Evolutionary conservation across 2,797 vertebrate species (phyloP).

Genomic region (Steatocranus sp.): DNA sequence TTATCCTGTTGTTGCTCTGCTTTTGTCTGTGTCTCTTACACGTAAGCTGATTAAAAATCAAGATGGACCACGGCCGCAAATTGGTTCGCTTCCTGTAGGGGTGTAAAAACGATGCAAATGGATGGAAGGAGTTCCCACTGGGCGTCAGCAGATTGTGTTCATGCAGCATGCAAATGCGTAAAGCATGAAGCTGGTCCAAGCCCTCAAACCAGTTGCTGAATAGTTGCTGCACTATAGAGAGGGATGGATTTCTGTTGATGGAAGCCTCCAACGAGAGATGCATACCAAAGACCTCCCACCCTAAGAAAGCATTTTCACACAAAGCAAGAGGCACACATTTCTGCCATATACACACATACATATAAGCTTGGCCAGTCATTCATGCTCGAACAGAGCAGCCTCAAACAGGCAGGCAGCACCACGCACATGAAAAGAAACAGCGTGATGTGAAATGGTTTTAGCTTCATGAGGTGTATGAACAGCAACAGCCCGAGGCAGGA

Average conservation of each 20-base stretch:
- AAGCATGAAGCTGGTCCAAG: conserved; percentile 46
- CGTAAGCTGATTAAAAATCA: conserved; percentile 54
- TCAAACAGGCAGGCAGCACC: not conserved
- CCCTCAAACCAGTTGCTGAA: conserved; percentile 22
- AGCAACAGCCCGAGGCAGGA: conserved; percentile 38
- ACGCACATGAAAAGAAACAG: conserved; percentile 40
- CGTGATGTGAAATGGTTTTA: conserved; percentile 50
- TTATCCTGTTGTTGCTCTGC: conserved; percentile 35
- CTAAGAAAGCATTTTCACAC: conserved; percentile 19
- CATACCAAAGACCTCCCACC: conserved; percentile 49
- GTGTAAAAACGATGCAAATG: conserved; percentile 58
- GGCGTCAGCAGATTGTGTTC: conserved; percentile 59
- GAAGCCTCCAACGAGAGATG: conserved; percentile 38
- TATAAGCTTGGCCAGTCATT: conserved; percentile 24
- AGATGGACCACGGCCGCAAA: conserved; percentile 19
- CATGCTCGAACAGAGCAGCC: not conserved
- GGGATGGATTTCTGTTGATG: conserved; percentile 53
- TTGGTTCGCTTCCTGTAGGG: conserved; percentile 17
- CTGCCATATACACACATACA: not conserved
- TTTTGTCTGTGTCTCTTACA: conserved; percentile 16
- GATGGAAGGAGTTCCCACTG: conserved; percentile 43
- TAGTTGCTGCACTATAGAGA: conserved; percentile 27
- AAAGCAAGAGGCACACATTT: not conserved
- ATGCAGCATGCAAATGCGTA: conserved; percentile 67
- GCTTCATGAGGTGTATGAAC: conserved; percentile 45